Evolutionary conservation across 2,797 vertebrate species (phyloP).

Genomic region (Gallinago stenura): DNA sequence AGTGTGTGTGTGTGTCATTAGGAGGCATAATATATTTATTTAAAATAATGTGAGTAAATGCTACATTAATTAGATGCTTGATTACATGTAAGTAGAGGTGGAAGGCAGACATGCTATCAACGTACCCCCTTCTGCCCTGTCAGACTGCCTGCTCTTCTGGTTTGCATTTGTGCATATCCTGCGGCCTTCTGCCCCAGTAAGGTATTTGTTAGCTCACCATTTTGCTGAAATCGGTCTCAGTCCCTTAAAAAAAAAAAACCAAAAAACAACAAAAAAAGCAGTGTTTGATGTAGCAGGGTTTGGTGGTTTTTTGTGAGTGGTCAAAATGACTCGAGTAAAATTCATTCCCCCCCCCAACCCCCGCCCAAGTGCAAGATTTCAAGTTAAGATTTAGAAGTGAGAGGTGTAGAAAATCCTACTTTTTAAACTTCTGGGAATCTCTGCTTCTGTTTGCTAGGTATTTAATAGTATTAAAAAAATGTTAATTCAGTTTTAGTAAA

Average conservation of each 20-base stretch:
- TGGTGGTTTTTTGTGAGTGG: background rate
- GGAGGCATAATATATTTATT: background rate
- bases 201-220: background rate
- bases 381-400: conserved; percentile 25
- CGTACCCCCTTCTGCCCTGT: background rate
- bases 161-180: background rate
- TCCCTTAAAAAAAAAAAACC: background rate
- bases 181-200: background rate
- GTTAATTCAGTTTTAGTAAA: background rate
- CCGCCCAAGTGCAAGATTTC: background rate
- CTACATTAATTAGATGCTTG: background rate
- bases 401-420: background rate
- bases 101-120: background rate
- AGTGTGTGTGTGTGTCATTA: background rate
- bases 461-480: background rate
- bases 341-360: background rate
- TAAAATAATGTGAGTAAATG: background rate
- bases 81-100: background rate
- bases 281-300: conserved; percentile 14
- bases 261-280: background rate
- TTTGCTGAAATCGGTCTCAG: background rate
- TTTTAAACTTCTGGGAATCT: background rate
- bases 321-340: background rate
- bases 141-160: background rate
- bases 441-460: background rate